Percentiles rank a stretch among this genome's conserved stretches.
phyloP scores from a whole-genome alignment of 2,888 invertebrate genomes.

The Macaria notata region DNA sequence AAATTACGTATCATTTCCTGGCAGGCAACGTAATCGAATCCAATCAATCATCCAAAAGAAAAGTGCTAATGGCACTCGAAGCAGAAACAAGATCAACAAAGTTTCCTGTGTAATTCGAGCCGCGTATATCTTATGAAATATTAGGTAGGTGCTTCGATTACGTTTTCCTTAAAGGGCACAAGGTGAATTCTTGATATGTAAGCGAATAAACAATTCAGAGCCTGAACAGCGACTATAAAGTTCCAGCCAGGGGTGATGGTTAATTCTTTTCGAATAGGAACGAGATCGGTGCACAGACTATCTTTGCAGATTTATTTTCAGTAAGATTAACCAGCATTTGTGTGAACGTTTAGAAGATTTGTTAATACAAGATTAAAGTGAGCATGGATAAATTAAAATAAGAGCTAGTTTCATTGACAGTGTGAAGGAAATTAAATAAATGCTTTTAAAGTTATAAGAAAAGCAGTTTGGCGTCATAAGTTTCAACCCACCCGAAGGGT shows the following conservation, averaged over 20 bases:
- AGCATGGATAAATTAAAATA: too few relatives aligned
- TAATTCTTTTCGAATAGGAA: slow-evolving; percentile 8
- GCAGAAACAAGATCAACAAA: slow-evolving; percentile 16
- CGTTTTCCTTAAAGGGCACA: slow-evolving; percentile 33
- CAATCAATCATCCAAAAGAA: slow-evolving; percentile 18
- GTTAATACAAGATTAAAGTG: too few relatives aligned
- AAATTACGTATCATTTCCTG: too few relatives aligned
- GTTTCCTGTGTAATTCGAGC: slow-evolving; percentile 12
- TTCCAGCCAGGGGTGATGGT: slow-evolving; percentile 15
- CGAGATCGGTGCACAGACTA: too few relatives aligned
- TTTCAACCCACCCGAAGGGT: too few relatives aligned
- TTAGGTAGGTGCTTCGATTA: slow-evolving; percentile 24
- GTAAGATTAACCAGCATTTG: too few relatives aligned
- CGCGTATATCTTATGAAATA: slow-evolving; percentile 20
- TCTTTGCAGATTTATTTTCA: too few relatives aligned
- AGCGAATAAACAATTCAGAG: slow-evolving; percentile 40
- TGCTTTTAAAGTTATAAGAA: too few relatives aligned
- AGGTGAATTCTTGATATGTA: slow-evolving; percentile 42
- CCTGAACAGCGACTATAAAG: slow-evolving; percentile 17
- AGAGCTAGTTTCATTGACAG: too few relatives aligned
- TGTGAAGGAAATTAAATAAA: too few relatives aligned
- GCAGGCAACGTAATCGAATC: background rate
- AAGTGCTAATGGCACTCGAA: slow-evolving; percentile 12
- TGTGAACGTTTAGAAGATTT: too few relatives aligned
- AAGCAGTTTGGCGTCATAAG: too few relatives aligned